Conservation (phyloP, 2,888 invertebrate genomes). For the Trimorus sp. region DNA sequence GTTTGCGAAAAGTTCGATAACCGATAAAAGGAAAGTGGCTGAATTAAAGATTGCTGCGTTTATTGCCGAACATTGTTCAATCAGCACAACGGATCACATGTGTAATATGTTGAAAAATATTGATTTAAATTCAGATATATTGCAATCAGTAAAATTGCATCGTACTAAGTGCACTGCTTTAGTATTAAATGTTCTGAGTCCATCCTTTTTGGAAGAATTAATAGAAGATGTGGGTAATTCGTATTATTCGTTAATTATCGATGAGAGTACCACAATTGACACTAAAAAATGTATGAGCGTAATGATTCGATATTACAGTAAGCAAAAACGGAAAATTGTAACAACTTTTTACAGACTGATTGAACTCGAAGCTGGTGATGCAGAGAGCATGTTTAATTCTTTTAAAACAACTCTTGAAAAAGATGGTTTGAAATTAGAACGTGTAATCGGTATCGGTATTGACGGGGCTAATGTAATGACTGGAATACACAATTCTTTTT, state of each 20-base stretch:
- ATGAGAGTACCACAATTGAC: constrained; percentile 69
- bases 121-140: constrained; percentile 65
- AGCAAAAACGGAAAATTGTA: constrained; percentile 44
- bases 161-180: constrained; percentile 71
- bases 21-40: constrained; percentile 51
- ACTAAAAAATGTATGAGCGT: constrained; percentile 63
- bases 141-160: constrained; percentile 69
- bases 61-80: constrained; percentile 68
- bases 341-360: constrained; percentile 68
- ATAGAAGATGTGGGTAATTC: constrained; percentile 72
- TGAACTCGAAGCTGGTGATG: constrained; percentile 62
- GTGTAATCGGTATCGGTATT: constrained; percentile 64
- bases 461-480: constrained; percentile 66
- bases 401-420: constrained; percentile 55
- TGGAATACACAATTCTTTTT: constrained; percentile 65
- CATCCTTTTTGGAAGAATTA: constrained; percentile 69
- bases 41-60: constrained; percentile 70
- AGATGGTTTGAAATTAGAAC: constrained; percentile 64
- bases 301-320: constrained; percentile 66
- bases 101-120: constrained; percentile 62
- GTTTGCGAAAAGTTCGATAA: constrained; percentile 25
- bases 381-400: constrained; percentile 41
- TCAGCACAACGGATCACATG: constrained; percentile 66
- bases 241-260: constrained; percentile 71
- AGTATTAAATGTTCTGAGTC: constrained; percentile 72